A percentile compares a stretch with the other conserved stretches of the same genome.
These are phyloP conservation scores for Poecilia gillii DNA, from an alignment of 2,797 vertebrate genomes.

Conservation along the genomic window DNA sequence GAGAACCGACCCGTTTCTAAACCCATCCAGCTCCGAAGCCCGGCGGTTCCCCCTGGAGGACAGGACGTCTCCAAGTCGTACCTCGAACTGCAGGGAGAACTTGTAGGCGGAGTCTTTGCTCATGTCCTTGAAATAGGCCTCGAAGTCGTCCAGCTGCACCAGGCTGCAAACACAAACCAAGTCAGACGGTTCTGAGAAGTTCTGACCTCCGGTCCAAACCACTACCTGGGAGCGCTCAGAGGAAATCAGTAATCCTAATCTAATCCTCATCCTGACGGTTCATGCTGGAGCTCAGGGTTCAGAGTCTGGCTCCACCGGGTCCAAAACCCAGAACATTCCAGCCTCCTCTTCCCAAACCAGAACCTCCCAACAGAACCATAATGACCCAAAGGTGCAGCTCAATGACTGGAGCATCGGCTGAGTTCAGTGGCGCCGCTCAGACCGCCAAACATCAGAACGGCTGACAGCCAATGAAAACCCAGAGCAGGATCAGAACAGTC, in stretches of 20 bases:
- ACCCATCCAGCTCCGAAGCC: too few species aligned
- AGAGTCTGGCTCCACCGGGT: too few species aligned
- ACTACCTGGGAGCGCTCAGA: not conserved
- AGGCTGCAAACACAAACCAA: slow-evolving; percentile 75
- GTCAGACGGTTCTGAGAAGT: not conserved
- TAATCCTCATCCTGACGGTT: not conserved
- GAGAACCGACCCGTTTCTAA: not conserved
- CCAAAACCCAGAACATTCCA: not conserved
- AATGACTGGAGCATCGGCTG: not conserved
- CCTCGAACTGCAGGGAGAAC: slow-evolving; percentile 97
- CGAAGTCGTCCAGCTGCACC: slow-evolving; percentile 94
- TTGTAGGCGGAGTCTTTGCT: slow-evolving; percentile 97
- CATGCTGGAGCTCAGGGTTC: not conserved
- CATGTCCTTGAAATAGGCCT: slow-evolving; percentile 95
- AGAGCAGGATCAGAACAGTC: not conserved
- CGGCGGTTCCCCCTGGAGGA: too few species aligned
- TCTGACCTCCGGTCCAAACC: not conserved
- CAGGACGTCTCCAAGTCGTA: not conserved
- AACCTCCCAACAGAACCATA: not conserved
- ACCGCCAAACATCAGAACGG: not conserved
- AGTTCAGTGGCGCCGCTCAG: not conserved
- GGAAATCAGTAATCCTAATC: not conserved
- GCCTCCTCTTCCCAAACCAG: not conserved
- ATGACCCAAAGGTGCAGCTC: not conserved
- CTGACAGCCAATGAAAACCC: not conserved